Evolutionary conservation across 2,888 invertebrate species (phyloP), one percentile per base, ranked within the genome.

Genomic region (Caenorhabditis parvicauda): DNA sequence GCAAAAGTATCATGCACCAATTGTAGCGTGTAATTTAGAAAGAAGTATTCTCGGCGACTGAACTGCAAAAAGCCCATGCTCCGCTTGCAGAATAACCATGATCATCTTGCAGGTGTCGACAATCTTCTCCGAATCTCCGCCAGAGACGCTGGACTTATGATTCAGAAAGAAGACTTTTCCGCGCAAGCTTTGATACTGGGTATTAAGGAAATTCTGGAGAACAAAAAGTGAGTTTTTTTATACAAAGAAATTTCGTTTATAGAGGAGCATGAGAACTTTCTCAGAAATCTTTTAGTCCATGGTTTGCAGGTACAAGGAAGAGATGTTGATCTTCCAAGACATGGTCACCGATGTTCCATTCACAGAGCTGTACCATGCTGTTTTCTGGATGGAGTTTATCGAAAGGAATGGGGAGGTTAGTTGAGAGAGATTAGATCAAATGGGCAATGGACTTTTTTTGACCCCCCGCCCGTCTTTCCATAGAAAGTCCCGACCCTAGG

Each of bases 351-450:
- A 81, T 51, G 81, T 81, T 12, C 81, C 81, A 1, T 81, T 77
- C 61, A 78, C 79, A 1, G 80, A 81, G 52, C 56, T 81, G 42
- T 74, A 76, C 55, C 79, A 81, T 54, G 76, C 81, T 25, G 79
- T 80, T 5, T 81, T 80, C 65, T 81, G 81, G 81, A 70, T 81
- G 1, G 81, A 81, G 53, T 81, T 81, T 66, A 81, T 81, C 54
- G 72, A 79, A 43, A 66, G 81, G n/a, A 81, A 81, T 53, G 76
- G 77, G 44, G 81, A 81, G 64, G 76, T 76, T 19, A 12, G 0
- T 7, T 25, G 9, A 44, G 25, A 22, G 21, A 29, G 4, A 21
- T 42, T 14, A 3, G 21, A 17, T 21, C 22, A n/a, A 17, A 25
- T 14, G 29, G 29, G 28, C 14, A 47, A 19, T 14, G 6, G 29